These are phyloP conservation scores for Ophion slaviceki DNA, from an alignment of 2,888 invertebrate species.

Conservation along the genomic window DNA sequence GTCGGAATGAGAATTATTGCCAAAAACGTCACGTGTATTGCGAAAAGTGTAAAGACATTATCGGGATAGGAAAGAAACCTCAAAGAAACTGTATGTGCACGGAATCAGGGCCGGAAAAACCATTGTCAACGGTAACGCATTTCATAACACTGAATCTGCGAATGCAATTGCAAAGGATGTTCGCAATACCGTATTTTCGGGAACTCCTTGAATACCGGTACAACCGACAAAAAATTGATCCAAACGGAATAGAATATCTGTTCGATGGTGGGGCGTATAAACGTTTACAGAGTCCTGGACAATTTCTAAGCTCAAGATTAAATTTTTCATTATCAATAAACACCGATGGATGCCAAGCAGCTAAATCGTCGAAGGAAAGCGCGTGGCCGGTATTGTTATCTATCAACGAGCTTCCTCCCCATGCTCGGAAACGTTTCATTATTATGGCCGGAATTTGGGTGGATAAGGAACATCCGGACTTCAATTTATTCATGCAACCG, in stretches of 20 bases:
- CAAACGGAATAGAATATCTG: constrained; percentile 45
- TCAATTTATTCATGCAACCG: constrained; percentile 15
- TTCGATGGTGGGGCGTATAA: constrained; percentile 44
- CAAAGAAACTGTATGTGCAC: constrained; percentile 26
- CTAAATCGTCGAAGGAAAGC: constrained; percentile 39
- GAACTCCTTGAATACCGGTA: constrained; percentile 36
- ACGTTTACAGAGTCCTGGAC: constrained; percentile 19
- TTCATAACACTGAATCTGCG: constrained; percentile 32
- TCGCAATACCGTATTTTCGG: constrained; percentile 21
- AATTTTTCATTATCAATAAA: constrained; percentile 50
- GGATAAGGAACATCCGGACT: constrained; percentile 35
- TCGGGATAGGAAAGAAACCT: neutral
- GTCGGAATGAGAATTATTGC: too few species aligned
- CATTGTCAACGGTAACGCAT: constrained; percentile 15
- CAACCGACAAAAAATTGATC: constrained; percentile 17
- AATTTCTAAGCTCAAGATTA: constrained; percentile 24
- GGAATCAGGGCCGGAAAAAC: constrained; percentile 6
- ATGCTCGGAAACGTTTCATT: constrained; percentile 51
- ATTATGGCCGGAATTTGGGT: constrained; percentile 55
- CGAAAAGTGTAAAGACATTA: neutral
- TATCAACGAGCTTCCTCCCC: constrained; percentile 51
- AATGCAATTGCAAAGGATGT: constrained; percentile 36
- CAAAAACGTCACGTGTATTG: neutral
- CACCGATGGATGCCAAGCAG: constrained; percentile 54
- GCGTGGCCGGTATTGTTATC: constrained; percentile 49